Base-by-base conservation (phyloP, 2,113 vertebrate species). In the Atrichornis clamosus region DNA sequence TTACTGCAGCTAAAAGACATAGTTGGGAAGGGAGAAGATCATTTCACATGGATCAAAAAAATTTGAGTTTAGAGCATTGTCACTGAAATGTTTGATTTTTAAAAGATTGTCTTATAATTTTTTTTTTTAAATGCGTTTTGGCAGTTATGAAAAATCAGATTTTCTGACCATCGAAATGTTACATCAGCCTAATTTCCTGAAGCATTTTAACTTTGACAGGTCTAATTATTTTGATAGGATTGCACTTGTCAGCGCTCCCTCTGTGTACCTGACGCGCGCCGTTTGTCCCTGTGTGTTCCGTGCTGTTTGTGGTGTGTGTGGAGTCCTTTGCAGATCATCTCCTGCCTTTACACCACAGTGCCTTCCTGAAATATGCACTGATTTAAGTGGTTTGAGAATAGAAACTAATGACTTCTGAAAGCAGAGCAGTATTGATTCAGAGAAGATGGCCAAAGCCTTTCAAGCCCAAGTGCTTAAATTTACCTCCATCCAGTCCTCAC, bases 381-480 rank as follows among this genome's bases (percentile, higher is more conserved):
- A 92, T 92, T 93, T 84, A 90, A 95, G 69, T 81, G 73, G 41
- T 46, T 88, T 6, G 8, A 86, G 90, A 84, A 79, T 56, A 94
- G 89, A 92, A 92, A 75, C 83, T 93, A 90, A 95, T 84, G 94
- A 78, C 76, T 96, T 75, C 76, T 92, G 92, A 84, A 87, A 93
- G 90, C 83, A 92, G 60, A 92, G 56, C 64, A 28, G 52, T 93
- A 95, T 93, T 90, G 92, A 92, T 96, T 93, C 77, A 23, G 60
- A 58, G 64, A 90, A 59, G 44, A 77, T 72, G 76, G 68, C 95
- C 93, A 93, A 90, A 96, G 86, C 58, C 76, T 74, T 56, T 90
- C 93, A 72, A 88, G 73, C 73, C 49, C 1, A 2, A 93, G 37
- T 87, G 72, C 83, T 96, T 94, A 90, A 82, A 82, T 92, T 89